Evolutionary conservation across 2,113 vertebrate genomes (phyloP).

Genomic region (Elephantulus edwardii): DNA sequence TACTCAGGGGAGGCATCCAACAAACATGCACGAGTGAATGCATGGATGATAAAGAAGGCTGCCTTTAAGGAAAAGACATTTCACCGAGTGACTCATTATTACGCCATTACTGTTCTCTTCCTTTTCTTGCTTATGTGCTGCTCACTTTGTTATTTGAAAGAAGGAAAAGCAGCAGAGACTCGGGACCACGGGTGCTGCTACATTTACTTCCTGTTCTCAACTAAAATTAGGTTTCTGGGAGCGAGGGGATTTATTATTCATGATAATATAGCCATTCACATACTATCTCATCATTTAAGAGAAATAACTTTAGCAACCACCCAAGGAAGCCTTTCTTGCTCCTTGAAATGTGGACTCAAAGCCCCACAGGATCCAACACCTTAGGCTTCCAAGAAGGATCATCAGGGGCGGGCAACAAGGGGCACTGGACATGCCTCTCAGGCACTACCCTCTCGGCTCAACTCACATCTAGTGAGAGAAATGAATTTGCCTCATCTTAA

Average conservation of each 20-base stretch:
- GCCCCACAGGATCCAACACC: not conserved
- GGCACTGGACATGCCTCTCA: too few relatives aligned
- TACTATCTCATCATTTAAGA: slow-evolving; percentile 7
- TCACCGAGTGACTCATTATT: not conserved
- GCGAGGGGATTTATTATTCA: slow-evolving; percentile 58
- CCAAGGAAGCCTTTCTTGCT: not conserved
- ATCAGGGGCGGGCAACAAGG: too few relatives aligned
- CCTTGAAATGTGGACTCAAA: not conserved
- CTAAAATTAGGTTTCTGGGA: slow-evolving; percentile 52
- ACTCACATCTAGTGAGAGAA: not conserved
- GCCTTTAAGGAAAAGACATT: not conserved
- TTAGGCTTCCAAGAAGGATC: accelerated
- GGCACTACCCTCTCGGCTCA: not conserved
- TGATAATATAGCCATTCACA: not conserved
- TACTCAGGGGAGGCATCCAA: not conserved
- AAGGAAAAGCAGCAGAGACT: not conserved
- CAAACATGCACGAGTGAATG: not conserved
- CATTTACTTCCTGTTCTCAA: not conserved
- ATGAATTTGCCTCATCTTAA: not conserved
- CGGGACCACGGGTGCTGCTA: not conserved
- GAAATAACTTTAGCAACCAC: not conserved
- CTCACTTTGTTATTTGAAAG: not conserved
- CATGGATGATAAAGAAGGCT: not conserved
- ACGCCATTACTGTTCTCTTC: not conserved
- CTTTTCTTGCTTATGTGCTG: not conserved